Base-by-base conservation (phyloP, 2,113 vertebrate species). In the Clinocottus analis region DNA sequence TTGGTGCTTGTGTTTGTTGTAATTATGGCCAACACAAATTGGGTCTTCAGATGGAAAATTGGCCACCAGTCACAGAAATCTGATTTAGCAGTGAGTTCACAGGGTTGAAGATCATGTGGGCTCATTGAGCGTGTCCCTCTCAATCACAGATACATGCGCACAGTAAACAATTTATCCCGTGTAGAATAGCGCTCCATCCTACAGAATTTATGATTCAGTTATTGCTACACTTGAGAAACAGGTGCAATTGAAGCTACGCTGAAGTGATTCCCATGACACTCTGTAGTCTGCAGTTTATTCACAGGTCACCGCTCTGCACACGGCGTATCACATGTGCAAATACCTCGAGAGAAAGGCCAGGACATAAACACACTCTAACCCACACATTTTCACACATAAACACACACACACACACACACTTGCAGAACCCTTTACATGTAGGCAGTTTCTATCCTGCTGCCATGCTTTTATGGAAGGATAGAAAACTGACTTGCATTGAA, bases 221-320 rank as follows among this genome's bases (percentile, higher is more conserved):
- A 51, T 45, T 60, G 74, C 35, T 75, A 49, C 53, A 73, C 71
- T 45, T 12, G 16, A 58, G 55, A 56, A 89, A 73, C 81, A 68
- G 81, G 76, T 79, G 84, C 77, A 88, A 80, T 90, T 31, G 64
- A 74, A 5, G 33, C 61, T 60, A 9, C 8, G 41, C 86, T 64
- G 60, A 75, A 78, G 78, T 77, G 72, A 86, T 92, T 87, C 82
- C 84, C 91, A 60, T 53, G 85, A 66, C 78, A 68, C 72, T 41
- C 45, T 78, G 65, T 73, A 76, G 79, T 68, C 75, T 67, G 76
- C 62, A 2, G 25, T 70, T 87, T 77, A 71, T 89, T 89, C 61
- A 67, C 84, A 87, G 82, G 82, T 87, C 75, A 80, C 33, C 8
- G 45, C 73, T 83, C 70, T 39, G 49, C 59, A 58, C 61, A 55